phyloP scores from a whole-genome alignment of 2,888 invertebrate genomes.

The Ichneumon xanthorius region DNA sequence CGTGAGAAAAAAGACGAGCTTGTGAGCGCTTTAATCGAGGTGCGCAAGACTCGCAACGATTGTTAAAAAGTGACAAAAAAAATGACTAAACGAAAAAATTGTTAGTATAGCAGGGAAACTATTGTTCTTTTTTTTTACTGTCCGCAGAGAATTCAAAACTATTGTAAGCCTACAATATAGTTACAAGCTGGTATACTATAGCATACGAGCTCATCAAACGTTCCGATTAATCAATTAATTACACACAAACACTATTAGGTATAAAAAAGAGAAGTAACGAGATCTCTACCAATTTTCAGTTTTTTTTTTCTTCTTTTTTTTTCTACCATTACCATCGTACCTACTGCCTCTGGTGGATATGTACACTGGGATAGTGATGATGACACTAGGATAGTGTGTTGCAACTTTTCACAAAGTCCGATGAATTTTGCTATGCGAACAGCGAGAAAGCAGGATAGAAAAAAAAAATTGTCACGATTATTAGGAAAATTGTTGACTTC shows the following conservation, averaged over 20 bases:
- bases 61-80: background rate
- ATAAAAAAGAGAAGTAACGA: conserved; percentile 46
- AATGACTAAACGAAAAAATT: background rate
- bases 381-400: conserved; percentile 9
- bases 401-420: background rate
- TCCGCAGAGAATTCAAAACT: conserved; percentile 54
- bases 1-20: too few species aligned
- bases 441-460: background rate
- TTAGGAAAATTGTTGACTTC: conserved; percentile 1
- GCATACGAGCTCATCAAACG: conserved; percentile 63
- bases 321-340: conserved; percentile 19
- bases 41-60: background rate
- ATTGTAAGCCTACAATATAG: conserved; percentile 69
- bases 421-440: conserved; percentile 1
- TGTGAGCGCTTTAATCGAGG: background rate
- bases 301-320: conserved; percentile 15
- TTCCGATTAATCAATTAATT: conserved; percentile 54
- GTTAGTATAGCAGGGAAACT: background rate
- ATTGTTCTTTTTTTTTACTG: conserved; percentile 10
- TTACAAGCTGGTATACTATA: conserved; percentile 71
- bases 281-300: conserved; percentile 30
- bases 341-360: conserved; percentile 30
- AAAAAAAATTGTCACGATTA: background rate
- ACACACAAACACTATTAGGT: conserved; percentile 71
- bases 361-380: conserved; percentile 26